Base-by-base conservation (phyloP, 2,113 vertebrate genomes). In the Xyliphius kryptos region DNA sequence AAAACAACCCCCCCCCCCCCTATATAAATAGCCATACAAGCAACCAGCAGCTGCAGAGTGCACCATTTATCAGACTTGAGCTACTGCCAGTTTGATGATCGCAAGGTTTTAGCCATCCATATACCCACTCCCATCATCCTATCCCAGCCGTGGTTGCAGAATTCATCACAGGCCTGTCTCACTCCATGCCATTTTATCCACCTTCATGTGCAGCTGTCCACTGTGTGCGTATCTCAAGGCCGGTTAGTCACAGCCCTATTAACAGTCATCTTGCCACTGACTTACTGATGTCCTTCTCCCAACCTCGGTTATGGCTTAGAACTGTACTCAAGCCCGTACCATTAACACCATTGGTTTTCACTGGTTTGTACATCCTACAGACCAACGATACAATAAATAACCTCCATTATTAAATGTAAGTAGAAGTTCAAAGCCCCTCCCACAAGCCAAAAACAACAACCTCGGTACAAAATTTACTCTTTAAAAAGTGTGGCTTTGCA, bases 101-200 rank as follows among this genome's bases (percentile, higher is more conserved):
- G 19, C 56, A 58, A 66, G 37, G 32, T 49, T 50, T 36, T 36
- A 15, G 52, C 62, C 51, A 38, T 47, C 55, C 11, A 22, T 49
- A 49, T n/a, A 48, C 41, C 10, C 61, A 47, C 36, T 44, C 15
- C 40, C 21, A 37, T 38, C 40, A 16, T 40, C 46, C 15, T 20
- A 12, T 51, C 46, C 47, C 69, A 56, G 47, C 54, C 47, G 79
- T 78, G 79, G 80, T 81, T 73, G 71, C 66, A 70, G 68, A 73
- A 82, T 83, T 81, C 69, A 80, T 84, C 74, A 81, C 73, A 72
- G 76, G 75, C 76, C 74, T 70, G 52, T 63, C 71, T 64, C 68
- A 6, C 26, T 5, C 26, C 26, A 6, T 6, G 26, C 26, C 26
- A 6, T 32, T 32, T 32, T 32, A 32, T 32, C 26, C 26, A 32